Base-by-base conservation (phyloP, 2,797 vertebrate species). In the Oreochromis grahami region DNA sequence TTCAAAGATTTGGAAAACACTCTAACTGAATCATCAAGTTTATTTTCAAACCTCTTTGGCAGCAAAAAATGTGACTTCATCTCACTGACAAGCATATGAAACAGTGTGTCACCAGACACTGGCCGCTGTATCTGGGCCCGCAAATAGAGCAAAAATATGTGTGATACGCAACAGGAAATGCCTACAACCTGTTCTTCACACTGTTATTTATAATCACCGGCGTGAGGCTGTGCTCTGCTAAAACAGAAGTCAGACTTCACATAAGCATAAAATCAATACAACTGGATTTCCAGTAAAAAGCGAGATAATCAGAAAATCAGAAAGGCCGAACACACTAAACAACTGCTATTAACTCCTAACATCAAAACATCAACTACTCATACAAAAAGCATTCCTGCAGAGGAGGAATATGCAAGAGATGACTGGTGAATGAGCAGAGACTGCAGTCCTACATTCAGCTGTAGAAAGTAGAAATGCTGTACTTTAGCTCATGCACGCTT, bases 21-120 rank as follows among this genome's bases (percentile, higher is more conserved):
- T 51, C 41, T 63, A 76, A 92, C 78, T 86, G 86, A 94, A 84
- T 94, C 88, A 82, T 84, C 86, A 81, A 79, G 80, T 93, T 92
- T 86, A 86, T 84, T 86, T 83, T 87, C 29, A 82, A 85, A 63
- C 53, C 48, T 53, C 79, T 80, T 72, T 5, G 14, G n/a, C 38
- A 74, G 76, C 83, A 53, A 84, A 77, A 63, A 80, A 38, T 13
- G 53, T 52, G 45, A 82, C 60, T 81, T 82, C 29, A 79, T 29
- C 68, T 77, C 63, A 51, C 38, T 52, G 81, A 68, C 65, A 34
- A 50, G 43, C 15, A 74, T 8, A 29, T 17, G 34, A 70, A 9
- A 19, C 17, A 8, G 43, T 6, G 12, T 14, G 85, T 80, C 24
- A 68, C 29, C 83, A 43, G 34, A 29, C 24, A 24, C 7, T 8